Evolutionary conservation across 2,113 vertebrate genomes (phyloP).

Genomic region (Passer domesticus): DNA sequence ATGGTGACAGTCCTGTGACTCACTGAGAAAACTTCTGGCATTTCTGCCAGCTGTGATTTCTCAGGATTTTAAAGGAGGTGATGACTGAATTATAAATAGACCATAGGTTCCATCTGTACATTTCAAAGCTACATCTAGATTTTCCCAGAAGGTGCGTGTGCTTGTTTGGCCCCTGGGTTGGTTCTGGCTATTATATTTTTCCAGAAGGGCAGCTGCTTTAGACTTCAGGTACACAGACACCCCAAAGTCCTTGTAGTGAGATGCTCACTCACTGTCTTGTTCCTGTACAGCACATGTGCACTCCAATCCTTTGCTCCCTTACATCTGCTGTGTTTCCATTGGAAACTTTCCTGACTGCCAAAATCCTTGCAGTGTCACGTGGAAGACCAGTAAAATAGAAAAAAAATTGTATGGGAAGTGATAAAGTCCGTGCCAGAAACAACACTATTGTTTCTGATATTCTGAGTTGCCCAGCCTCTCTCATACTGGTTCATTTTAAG

Average conservation of each 20-base stretch:
- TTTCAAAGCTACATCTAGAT: neutral
- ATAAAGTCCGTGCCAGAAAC: neutral
- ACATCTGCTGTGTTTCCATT: neutral
- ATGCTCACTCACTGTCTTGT: neutral
- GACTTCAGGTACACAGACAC: neutral
- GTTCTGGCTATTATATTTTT: neutral
- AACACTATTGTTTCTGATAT: neutral
- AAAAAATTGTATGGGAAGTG: neutral
- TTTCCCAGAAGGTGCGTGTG: neutral
- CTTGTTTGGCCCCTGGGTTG: neutral
- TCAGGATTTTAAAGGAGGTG: constrained; percentile 19
- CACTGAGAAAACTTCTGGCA: constrained; percentile 9
- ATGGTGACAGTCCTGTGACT: constrained; percentile 5
- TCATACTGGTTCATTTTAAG: neutral
- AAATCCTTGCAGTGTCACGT: neutral
- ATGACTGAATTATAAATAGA: constrained; percentile 28
- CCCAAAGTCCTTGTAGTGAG: neutral
- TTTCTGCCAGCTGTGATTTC: constrained; percentile 42
- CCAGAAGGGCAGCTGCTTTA: neutral
- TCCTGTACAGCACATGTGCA: accelerated
- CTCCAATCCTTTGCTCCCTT: neutral
- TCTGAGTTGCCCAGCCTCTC: neutral
- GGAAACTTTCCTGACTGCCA: neutral
- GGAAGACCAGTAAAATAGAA: neutral
- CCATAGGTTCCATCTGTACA: neutral